Base-by-base conservation (phyloP, 2,888 invertebrate species). In the Arge pagana region DNA sequence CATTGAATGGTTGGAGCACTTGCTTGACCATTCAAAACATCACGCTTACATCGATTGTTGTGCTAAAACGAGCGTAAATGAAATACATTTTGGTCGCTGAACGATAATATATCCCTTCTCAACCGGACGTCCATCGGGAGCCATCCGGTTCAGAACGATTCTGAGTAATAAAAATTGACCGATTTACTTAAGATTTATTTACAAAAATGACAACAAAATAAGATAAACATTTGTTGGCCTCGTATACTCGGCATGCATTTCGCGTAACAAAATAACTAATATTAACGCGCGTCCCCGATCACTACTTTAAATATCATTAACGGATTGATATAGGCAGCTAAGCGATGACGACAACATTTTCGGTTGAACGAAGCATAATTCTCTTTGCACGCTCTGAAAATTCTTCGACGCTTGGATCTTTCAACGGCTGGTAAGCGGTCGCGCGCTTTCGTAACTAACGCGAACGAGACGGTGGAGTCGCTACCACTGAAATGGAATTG, bases 21-120 rank as follows among this genome's bases (percentile, higher is more conserved):
- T 40, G 21, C 24, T 13, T 13, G 36, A 11, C 35, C 35, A 48
- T 33, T 48, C 35, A 48, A 28, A 33, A 33, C 16, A 13, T 48
- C 26, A 48, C 33, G 19, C 35, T 48, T 36, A 48, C 21, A 48
- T 48, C 33, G 61, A 65, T 64, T 55, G 59, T 62, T 57, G 61
- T 64, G 62, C 57, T 62, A 50, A 21, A 54, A 54, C 57, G 56
- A 61, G 64, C 62, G 42, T 31, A 59, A 63, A 62, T 58, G 56
- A 54, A 68, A 68, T 65, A 68, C 57, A 63, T 65, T 42, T 68
- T 66, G 67, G 64, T 71, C 63, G 58, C 65, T 65, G 64, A 66
- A 64, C 58, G n/a, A n/a, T n/a, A n/a, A n/a, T 65, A 61, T 61
- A 64, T 42, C 58, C 57, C 59, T 57, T 60, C 56, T 42, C n/a